Evolutionary conservation across 2,888 invertebrate genomes (phyloP).

Genomic region (Prosapia bicincta): DNA sequence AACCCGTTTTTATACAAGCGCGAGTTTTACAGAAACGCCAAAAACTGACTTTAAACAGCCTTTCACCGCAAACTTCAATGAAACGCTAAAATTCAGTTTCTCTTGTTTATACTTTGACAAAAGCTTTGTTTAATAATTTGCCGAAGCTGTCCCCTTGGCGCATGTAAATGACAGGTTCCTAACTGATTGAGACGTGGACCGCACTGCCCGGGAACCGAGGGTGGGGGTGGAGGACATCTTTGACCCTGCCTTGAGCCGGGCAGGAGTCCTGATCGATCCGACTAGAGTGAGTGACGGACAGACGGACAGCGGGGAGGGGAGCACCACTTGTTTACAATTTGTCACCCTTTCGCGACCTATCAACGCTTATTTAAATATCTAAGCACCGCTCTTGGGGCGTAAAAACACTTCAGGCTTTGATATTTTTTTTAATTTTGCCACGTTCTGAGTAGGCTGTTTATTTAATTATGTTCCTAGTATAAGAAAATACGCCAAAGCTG

Average conservation of each 20-base stretch:
- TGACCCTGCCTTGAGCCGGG: constrained; percentile 27
- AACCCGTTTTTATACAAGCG: background rate
- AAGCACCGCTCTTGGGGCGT: background rate
- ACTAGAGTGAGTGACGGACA: constrained; percentile 17
- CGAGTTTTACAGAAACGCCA: background rate
- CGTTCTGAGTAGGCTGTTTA: background rate
- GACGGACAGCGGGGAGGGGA: background rate
- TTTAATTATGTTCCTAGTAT: background rate
- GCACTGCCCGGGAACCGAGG: background rate
- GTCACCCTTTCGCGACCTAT: background rate
- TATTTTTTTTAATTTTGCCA: background rate
- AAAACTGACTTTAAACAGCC: background rate
- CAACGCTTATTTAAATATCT: constrained; percentile 4
- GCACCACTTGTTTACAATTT: constrained; percentile 16
- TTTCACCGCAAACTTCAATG: background rate
- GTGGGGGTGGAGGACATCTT: constrained; percentile 24
- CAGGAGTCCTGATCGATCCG: constrained; percentile 24
- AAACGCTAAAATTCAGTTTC: background rate
- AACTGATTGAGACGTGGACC: constrained; percentile 17
- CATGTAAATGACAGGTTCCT: constrained; percentile 14
- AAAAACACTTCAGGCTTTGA: background rate
- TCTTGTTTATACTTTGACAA: background rate
- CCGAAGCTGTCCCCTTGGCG: background rate
- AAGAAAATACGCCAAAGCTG: background rate
- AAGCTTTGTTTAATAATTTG: background rate